Percentiles rank a stretch among this genome's conserved stretches.
Evolutionary conservation across 2,888 invertebrate genomes (phyloP).

Genomic region (Platycnemis pennipes): DNA sequence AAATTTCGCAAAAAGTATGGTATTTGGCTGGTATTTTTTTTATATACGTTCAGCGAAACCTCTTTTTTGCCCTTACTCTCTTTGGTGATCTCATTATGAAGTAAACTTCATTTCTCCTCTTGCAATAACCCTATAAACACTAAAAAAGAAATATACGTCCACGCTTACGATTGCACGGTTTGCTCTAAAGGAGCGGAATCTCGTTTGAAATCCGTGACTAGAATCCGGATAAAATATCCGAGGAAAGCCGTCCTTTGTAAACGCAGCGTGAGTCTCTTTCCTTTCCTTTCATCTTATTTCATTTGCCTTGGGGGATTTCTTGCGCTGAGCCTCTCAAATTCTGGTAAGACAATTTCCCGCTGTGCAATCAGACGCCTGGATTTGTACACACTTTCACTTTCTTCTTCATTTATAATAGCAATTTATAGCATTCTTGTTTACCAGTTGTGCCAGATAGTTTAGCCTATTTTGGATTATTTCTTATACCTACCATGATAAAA

Average conservation of each 20-base stretch:
- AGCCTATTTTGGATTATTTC: too few relatives aligned
- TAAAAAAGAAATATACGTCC: neutral
- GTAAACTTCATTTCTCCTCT: too few relatives aligned
- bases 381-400: neutral
- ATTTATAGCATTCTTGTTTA: too few relatives aligned
- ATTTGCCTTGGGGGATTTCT: neutral
- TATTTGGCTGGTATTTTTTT: too few relatives aligned
- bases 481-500: too few relatives aligned
- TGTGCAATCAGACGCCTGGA: neutral
- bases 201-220: constrained; percentile 42
- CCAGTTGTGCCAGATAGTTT: too few relatives aligned
- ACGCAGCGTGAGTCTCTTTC: neutral
- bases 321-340: neutral
- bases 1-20: too few relatives aligned
- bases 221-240: constrained; percentile 51
- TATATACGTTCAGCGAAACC: too few relatives aligned
- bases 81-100: too few relatives aligned
- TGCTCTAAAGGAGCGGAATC: constrained; percentile 8
- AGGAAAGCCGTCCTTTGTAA: neutral
- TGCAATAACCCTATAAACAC: too few relatives aligned
- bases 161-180: neutral
- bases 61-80: too few relatives aligned
- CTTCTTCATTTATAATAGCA: too few relatives aligned
- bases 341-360: neutral
- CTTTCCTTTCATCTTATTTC: neutral